Evolutionary conservation across 2,888 invertebrate species (phyloP).

Genomic region (Blastobasis adustella): DNA sequence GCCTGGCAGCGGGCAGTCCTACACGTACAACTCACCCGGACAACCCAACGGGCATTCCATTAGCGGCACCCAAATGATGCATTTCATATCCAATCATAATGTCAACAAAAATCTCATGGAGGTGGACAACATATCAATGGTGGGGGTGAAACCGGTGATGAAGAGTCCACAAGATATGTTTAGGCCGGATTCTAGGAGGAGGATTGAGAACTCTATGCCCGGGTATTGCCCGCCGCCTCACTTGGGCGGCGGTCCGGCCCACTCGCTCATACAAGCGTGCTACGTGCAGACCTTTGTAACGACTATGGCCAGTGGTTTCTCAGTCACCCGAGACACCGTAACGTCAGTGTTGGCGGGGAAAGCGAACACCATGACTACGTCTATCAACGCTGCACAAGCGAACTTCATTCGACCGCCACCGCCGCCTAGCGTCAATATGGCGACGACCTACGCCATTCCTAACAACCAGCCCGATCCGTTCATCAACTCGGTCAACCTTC

Average conservation of each 20-base stretch:
- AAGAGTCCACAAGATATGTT: constrained; percentile 42
- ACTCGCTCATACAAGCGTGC: constrained; percentile 56
- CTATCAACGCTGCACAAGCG: constrained; percentile 78
- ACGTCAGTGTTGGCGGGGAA: constrained; percentile 86
- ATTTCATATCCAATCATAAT: constrained; percentile 69
- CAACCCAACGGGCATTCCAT: constrained; percentile 45
- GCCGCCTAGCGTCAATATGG: constrained; percentile 56
- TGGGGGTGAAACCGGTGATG: constrained; percentile 53
- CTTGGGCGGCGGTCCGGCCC: constrained; percentile 61
- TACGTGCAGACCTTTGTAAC: constrained; percentile 63
- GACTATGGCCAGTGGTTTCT: constrained; percentile 81
- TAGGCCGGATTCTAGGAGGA: constrained; percentile 41
- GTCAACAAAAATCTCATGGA: constrained; percentile 70
- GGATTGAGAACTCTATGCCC: constrained; percentile 57
- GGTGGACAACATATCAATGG: constrained; percentile 70
- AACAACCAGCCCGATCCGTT: constrained; percentile 67
- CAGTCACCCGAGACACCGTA: constrained; percentile 86
- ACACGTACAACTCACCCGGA: constrained; percentile 56
- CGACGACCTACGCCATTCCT: constrained; percentile 62
- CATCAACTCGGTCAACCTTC: constrained; percentile 61
- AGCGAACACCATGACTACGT: constrained; percentile 84
- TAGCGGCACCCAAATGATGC: constrained; percentile 64
- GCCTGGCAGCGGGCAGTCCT: constrained; percentile 43
- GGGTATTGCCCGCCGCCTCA: constrained; percentile 68
- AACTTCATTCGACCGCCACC: constrained; percentile 58